Base-by-base conservation (phyloP, 2,888 invertebrate genomes). In the Euphydryas editha region DNA sequence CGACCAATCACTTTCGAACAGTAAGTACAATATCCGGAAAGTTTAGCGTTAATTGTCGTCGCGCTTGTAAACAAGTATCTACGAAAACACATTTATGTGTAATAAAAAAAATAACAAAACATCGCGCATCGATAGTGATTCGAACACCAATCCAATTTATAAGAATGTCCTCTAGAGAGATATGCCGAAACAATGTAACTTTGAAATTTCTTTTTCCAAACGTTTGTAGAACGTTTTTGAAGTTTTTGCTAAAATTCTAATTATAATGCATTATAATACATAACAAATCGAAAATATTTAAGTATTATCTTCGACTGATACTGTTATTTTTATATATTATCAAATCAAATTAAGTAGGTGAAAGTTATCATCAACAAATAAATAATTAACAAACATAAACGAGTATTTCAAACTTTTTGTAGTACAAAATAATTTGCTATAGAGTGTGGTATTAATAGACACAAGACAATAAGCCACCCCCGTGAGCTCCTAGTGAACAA, bases 111-210 rank as follows among this genome's bases (percentile, higher is more conserved):
- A 76, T 77, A 78, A 78, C 72, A 70, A 69, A 71, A 75, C 69
- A 62, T 62, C 49, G 24, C 37, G 37, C 56, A 55, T 30, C 62
- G 59, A 67, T 59, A 70, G 84, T 85, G 85, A 88, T 86, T 87
- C 84, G 76, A 87, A 90, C 85, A 87, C 85, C 78, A 86, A 92
- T 90, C 92, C 92, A 92, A 92, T 92, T 88, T 86, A 81, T 80
- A 83, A 82, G 85, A 91, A 88, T 81, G 87, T 82, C 80, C 92
- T 87, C 92, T 73, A 69, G 88, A 85, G 91, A 81, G 83, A 86
- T 82, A 85, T 86, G 81, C 80, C 83, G 83, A 86, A 87, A 86
- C 84, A 88, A 88, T 88, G 83, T 80, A 87, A 90, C 81, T 90
- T 88, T 75, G 79, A 84, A 83, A 82, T 81, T 78, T 83, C 80